Base-by-base conservation (phyloP, 64 coral and sea anemone species). In the Orbicella faveolata region DNA sequence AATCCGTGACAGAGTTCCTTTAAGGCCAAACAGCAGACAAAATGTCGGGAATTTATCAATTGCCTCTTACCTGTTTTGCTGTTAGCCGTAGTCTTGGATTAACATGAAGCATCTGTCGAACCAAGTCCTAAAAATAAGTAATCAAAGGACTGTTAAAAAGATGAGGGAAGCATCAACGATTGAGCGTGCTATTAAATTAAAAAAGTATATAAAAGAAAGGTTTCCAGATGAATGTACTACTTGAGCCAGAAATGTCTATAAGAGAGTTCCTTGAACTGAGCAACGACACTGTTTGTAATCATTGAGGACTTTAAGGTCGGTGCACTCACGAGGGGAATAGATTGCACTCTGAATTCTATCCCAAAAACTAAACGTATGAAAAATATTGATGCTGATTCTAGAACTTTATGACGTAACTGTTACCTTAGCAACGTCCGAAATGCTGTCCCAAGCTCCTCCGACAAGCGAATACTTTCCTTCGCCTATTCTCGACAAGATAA, bases 21-120 rank as follows among this genome's bases (percentile, higher is more conserved):
- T 48, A 48, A 3, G 44, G 44, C 44, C 44, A 48, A 5, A 6
- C 7, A 48, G 44, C 44, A 48, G 44, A 48, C 44, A 41, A 2
- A 48, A 6, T 48, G 44, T 48, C 44, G 7, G 5, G 10, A 36
- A 66, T 10, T 37, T 35, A 25, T 62, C 3, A 61, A 1, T 67
- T 1, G 30, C 37, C 15, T 34, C 37, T 48, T 88, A 98, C 97
- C 97, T 99, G 97, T 86, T 90, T 90, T 19, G 97, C 97, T 14
- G 97, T 93, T 63, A 93, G 89, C 75, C 97, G 83, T 23, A 94
- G 91, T 73, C 89, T 80, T 80, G 97, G 97, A 72, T 99, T 99
- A 9, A 99, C 94, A 76, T 99, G 97, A 79, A 99, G 83, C 83
- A 99, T 99, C 81, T 95, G 94, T 75, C 97, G 87, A 6, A 99